Conservation (phyloP, 1,140 invertebrate species). For the Matsumurasca onukii region DNA sequence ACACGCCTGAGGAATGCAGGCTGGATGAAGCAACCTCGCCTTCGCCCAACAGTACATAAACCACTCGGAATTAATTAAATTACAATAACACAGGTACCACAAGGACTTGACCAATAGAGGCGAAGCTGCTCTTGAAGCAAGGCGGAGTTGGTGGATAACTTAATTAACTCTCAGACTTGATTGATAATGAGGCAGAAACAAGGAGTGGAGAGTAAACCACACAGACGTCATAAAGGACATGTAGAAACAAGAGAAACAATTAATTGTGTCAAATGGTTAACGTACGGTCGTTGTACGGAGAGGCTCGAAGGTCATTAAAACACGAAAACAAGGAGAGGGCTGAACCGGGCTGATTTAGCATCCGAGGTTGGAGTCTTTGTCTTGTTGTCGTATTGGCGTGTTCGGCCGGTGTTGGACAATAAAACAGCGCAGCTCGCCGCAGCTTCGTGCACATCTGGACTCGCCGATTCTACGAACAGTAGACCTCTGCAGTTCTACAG, state of each 20-base stretch:
- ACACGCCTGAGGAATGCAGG: too few species aligned
- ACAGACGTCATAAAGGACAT: conserved; percentile 21
- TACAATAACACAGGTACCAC: too few species aligned
- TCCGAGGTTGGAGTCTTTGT: conserved; percentile 7
- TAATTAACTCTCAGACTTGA: conserved; percentile 15
- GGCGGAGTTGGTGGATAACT: conserved; percentile 12
- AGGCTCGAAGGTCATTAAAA: conserved; percentile 17
- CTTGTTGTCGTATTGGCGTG: background rate
- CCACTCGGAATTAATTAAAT: too few species aligned
- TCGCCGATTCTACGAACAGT: too few species aligned
- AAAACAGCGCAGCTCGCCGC: background rate
- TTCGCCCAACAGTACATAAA: too few species aligned
- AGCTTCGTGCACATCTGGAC: too few species aligned
- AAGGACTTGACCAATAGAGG: too few species aligned
- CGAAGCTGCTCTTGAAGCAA: background rate
- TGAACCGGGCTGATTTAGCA: conserved; percentile 14
- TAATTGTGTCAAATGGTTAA: conserved; percentile 31
- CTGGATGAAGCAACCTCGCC: too few species aligned
- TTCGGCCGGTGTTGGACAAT: background rate
- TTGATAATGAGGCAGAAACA: conserved; percentile 17
- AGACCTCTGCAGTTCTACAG: too few species aligned
- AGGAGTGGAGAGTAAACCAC: background rate
- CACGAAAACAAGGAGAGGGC: conserved; percentile 16
- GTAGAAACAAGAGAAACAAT: conserved; percentile 26
- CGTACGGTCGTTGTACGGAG: conserved; percentile 16